phyloP scores from a whole-genome alignment of 2,888 invertebrate species.

The Stenodema calcarata region DNA sequence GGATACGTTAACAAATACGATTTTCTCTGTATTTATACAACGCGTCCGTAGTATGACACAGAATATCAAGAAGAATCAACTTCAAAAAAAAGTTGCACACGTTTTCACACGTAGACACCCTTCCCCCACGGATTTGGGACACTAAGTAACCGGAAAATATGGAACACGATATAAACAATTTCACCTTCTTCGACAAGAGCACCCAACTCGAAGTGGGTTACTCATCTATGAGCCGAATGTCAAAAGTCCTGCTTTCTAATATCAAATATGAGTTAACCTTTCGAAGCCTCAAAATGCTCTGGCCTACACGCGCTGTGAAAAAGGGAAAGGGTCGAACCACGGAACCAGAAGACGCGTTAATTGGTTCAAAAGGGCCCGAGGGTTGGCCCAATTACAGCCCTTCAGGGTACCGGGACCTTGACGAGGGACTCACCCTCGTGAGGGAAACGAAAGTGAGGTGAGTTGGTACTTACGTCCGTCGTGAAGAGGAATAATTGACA shows the following conservation, averaged over 20 bases:
- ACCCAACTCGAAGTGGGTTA: background rate
- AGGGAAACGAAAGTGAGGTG: constrained; percentile 4
- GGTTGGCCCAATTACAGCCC: constrained; percentile 24
- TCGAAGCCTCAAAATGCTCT: background rate
- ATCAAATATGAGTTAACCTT: constrained; percentile 16
- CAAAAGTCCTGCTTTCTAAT: constrained; percentile 2
- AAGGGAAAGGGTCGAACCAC: background rate
- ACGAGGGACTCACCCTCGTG: background rate
- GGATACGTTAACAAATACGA: no score
- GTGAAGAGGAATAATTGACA: constrained; percentile 5
- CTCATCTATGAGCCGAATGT: background rate
- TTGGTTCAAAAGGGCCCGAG: background rate
- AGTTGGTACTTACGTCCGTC: background rate
- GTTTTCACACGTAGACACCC: no score
- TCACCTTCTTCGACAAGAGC: no score
- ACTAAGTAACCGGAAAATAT: no score
- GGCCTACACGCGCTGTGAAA: background rate
- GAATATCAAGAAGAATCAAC: no score
- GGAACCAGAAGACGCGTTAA: constrained; percentile 3
- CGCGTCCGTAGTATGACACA: no score
- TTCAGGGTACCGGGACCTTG: background rate
- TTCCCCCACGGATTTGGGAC: no score
- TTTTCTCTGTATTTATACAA: no score
- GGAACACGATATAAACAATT: no score
- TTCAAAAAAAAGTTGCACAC: no score